Base-by-base conservation (phyloP, 2,888 invertebrate species). In the Seira musarum region DNA sequence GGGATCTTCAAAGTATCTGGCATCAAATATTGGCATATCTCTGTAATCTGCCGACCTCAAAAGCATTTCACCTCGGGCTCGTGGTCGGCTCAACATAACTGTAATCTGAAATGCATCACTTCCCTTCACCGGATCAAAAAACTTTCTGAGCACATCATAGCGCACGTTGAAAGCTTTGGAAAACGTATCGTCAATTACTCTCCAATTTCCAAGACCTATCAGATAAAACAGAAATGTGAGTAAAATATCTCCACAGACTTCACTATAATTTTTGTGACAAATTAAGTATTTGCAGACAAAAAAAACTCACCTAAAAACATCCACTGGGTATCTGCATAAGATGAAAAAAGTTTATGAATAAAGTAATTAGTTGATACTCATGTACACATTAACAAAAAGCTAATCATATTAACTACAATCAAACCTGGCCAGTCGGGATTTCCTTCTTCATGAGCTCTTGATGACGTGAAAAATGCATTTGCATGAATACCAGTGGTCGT, bases 61-160 rank as follows among this genome's bases (percentile, higher is more conserved):
- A 10, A 81, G 60, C 77, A 86, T 81, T 46, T 65, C 74, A 1
- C 85, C 85, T 13, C 85, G 68, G 13, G 83, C 82, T 72, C 83
- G 82, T 1, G 85, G 85, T 21, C 86, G 83, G 81, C 86, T 85
- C 40, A 84, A 76, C 84, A 85, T 85, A 46, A 86, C 86, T 10
- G 84, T 84, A 22, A 84, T 82, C 82, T 84, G 84, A 74, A 86
- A 86, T 0, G 85, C 84, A 64, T 86, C 86, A 67, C 65, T 81
- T 6, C 86, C 86, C 40, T 82, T 83, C 3, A 85, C 72, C 0
- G 85, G 86, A 19, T 82, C 82, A 10, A 84, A 83, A 49, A 85
- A 86, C 60, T 84, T 80, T 19, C 80, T 82, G 25, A 86, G 71
- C 8, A 86, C 82, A 25, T 86, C 86, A n/a, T 78, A 74, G n/a